These are phyloP conservation scores for Garrulus glandarius DNA, from an alignment of 2,797 vertebrate genomes.

Conservation along the genomic window DNA sequence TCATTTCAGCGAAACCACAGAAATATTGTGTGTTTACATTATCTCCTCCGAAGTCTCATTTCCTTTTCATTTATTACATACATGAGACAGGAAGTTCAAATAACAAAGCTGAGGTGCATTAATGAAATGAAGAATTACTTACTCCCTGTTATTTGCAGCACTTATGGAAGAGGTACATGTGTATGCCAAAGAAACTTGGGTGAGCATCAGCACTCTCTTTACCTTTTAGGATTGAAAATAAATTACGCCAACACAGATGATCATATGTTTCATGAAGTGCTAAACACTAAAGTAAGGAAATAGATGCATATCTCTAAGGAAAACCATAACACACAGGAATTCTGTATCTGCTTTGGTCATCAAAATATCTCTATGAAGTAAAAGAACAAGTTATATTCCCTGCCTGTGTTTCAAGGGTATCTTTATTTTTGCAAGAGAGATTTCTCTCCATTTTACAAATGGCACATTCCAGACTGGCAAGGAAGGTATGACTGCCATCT, in stretches of 20 bases:
- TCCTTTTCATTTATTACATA: slow-evolving; percentile 48
- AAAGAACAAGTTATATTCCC: background rate
- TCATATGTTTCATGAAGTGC: background rate
- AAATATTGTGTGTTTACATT: slow-evolving; percentile 15
- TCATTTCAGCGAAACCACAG: slow-evolving; percentile 56
- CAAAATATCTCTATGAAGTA: background rate
- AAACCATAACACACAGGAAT: background rate
- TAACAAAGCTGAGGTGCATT: background rate
- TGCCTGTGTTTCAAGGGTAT: background rate
- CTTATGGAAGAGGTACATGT: background rate
- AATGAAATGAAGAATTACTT: background rate
- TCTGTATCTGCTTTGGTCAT: background rate
- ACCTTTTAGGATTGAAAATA: background rate
- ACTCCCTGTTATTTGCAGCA: background rate
- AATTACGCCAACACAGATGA: background rate
- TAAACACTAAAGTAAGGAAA: background rate
- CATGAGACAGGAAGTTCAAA: slow-evolving; percentile 17
- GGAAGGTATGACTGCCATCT: background rate
- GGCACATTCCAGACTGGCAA: background rate
- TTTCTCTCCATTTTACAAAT: background rate
- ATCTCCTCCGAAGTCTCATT: slow-evolving; percentile 41
- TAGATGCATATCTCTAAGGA: background rate
- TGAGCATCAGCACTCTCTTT: background rate
- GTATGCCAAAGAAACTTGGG: background rate
- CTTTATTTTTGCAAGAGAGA: background rate